A percentile compares a stretch with the other conserved stretches of the same genome.
phyloP scores from a whole-genome alignment of 2,797 vertebrate species.

The Epinephelus coioides region DNA sequence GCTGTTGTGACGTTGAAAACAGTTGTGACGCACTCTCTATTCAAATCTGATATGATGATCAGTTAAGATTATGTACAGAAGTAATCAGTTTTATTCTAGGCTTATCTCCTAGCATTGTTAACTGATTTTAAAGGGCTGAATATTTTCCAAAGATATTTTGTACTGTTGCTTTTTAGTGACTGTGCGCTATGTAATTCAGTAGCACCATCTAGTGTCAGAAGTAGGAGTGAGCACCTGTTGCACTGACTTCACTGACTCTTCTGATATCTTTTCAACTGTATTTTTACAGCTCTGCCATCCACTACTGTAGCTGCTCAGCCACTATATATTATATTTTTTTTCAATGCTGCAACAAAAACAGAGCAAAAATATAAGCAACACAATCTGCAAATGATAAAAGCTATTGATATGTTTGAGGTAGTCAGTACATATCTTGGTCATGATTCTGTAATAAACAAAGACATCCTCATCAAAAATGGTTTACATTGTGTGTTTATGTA shows the following conservation, averaged over 20 bases:
- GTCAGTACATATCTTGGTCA: no score
- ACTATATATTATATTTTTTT: neutral
- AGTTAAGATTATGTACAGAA: neutral
- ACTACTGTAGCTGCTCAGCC: neutral
- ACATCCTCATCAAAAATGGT: neutral
- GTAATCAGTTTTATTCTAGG: neutral
- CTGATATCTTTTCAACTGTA: neutral
- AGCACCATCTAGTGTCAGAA: conserved; percentile 64
- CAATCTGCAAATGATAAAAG: no score
- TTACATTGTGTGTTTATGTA: neutral
- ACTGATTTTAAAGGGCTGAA: neutral
- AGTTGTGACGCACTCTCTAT: neutral
- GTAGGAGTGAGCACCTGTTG: neutral
- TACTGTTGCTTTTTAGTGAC: neutral
- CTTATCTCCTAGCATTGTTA: neutral
- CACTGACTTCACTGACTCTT: neutral
- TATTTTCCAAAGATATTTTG: neutral
- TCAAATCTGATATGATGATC: neutral
- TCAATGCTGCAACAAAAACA: neutral
- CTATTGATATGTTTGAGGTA: neutral
- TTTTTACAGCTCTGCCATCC: neutral
- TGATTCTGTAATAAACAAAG: no score
- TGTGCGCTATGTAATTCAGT: neutral
- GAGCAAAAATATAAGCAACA: neutral
- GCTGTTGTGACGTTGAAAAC: neutral